Conservation (phyloP, 1,140 invertebrate genomes). For the Trichonephila clavata region DNA sequence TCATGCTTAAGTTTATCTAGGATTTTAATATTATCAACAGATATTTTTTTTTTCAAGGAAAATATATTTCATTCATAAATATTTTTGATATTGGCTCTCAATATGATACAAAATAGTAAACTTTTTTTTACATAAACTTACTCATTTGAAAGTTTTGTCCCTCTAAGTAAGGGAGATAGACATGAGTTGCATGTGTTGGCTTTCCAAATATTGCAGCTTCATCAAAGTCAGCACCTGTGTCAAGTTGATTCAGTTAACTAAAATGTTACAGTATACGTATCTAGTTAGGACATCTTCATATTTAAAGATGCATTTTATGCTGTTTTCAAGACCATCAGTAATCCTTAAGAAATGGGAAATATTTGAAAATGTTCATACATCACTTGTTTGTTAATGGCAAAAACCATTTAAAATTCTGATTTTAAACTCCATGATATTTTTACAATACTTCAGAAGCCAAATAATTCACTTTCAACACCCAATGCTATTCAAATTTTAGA, state of each 20-base stretch:
- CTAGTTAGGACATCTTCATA: not conserved
- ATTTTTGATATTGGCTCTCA: not conserved
- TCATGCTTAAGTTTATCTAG: no score
- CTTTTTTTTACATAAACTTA: conserved; percentile 83
- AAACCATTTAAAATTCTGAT: no score
- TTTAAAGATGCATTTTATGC: not conserved
- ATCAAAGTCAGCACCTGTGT: conserved; percentile 86
- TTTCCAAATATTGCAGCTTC: conserved; percentile 84
- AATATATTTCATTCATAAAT: not conserved
- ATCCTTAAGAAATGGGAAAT: no score
- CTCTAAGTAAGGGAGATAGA: conserved; percentile 90
- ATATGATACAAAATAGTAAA: not conserved
- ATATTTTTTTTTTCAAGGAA: no score
- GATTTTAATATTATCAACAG: no score
- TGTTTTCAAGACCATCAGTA: no score
- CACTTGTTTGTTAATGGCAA: no score
- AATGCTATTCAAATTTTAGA: no score
- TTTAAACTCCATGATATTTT: no score
- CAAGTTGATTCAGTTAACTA: conserved; percentile 65
- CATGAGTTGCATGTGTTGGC: conserved; percentile 88
- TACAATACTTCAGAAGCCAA: no score
- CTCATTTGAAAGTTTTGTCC: conserved; percentile 88
- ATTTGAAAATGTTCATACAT: no score
- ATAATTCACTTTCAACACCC: no score
- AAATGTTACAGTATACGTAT: conserved; percentile 18